Base-by-base conservation (phyloP, 2,113 vertebrate species). In the Strigops habroptila region DNA sequence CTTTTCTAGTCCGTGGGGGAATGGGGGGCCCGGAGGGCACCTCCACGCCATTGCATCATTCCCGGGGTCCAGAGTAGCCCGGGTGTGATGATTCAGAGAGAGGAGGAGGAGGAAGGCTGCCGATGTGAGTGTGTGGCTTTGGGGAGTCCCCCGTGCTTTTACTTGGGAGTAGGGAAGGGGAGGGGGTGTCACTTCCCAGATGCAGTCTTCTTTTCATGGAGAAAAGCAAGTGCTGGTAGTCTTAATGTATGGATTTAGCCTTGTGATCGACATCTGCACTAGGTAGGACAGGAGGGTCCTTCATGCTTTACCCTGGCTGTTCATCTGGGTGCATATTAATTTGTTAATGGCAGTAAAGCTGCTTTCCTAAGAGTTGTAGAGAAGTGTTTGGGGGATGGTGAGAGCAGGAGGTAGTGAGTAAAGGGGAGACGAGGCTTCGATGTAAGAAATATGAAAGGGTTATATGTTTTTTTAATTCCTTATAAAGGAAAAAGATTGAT, bases 291-390 rank as follows among this genome's bases (percentile, higher is more conserved):
- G 83, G 81, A 69, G 37, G 79, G 48, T 90, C 35, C 90, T 83
- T 91, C 65, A 5, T 69, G 53, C 64, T 84, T 82, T 85, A 62
- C 83, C 84, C 86, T 30, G 76, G 86, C 71, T 86, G 51, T 60
- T 93, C 76, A 33, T 95, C 90, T 90, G 88, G 67, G 65, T 88
- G 67, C 63, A 43, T 49, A n/a, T 76, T 79, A 43, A 91, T 84
- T 83, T 12, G 22, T 65, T 94, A 90, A 74, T 71, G 80, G 87
- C 92, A 94, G 90, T 83, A 96, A 77, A 82, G 79, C 86, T 86
- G 92, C 80, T 86, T 88, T 71, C 43, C 28, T n/a, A 52, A 75
- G 90, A 97, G 93, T 97, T 96, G 78, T 65, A 70, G 62, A 73
- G 86, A 95, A 95, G 94, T 89, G 64, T 89, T 80, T 51, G 67